Conservation (phyloP, 2,888 invertebrate species). For the Eurois occulta region DNA sequence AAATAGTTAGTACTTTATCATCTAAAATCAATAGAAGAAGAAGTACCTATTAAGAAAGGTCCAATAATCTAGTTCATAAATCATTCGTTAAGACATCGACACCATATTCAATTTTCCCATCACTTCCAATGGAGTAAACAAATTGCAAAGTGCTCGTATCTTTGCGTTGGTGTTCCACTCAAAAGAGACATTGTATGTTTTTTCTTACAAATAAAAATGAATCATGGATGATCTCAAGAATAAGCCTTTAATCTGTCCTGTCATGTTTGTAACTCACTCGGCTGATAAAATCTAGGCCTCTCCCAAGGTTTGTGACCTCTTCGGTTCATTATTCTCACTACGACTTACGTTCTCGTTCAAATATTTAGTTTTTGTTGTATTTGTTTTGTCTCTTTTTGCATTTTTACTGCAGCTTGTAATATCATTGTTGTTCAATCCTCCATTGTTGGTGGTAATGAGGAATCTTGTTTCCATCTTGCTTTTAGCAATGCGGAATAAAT, state of each 20-base stretch:
- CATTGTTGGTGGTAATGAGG: background rate
- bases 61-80: background rate
- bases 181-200: constrained; percentile 37
- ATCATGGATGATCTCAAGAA: constrained; percentile 62
- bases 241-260: constrained; percentile 60
- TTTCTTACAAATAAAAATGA: constrained; percentile 51
- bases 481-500: background rate
- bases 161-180: constrained; percentile 37
- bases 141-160: constrained; percentile 21
- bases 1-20: background rate
- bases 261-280: constrained; percentile 59
- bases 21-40: background rate
- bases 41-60: background rate
- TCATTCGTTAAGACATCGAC: background rate
- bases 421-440: background rate
- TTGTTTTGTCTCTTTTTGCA: constrained; percentile 7
- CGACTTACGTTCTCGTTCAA: constrained; percentile 8
- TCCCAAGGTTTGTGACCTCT: constrained; percentile 59
- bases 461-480: background rate
- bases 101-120: background rate
- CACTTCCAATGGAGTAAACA: background rate
- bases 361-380: constrained; percentile 17
- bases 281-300: constrained; percentile 57
- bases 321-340: constrained; percentile 35
- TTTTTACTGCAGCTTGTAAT: background rate